Evolutionary conservation across 2,797 vertebrate genomes (phyloP).

Genomic region (Mus minutoides): DNA sequence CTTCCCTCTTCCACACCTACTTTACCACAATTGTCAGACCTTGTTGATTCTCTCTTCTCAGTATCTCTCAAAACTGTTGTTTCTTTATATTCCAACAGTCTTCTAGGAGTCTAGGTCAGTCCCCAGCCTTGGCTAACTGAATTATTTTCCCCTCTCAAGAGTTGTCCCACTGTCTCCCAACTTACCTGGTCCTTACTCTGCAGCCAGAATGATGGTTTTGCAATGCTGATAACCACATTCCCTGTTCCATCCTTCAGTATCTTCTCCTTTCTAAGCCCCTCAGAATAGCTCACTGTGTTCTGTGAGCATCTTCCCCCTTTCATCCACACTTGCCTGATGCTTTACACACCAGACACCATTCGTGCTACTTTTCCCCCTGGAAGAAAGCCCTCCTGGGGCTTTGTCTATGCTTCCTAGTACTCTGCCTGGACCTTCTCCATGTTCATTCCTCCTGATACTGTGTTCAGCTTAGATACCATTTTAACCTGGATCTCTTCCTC

Average conservation of each 20-base stretch:
- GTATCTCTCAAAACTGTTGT: not conserved
- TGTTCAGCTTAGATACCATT: not conserved
- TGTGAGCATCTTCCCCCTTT: not conserved
- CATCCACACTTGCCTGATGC: not conserved
- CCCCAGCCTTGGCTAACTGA: not conserved
- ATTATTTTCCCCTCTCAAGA: not conserved
- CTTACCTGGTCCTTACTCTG: not conserved
- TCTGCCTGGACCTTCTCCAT: not conserved
- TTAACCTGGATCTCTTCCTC: not conserved
- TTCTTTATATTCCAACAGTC: not conserved
- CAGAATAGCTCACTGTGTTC: not conserved
- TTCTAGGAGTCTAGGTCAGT: not conserved
- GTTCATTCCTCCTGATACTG: not conserved
- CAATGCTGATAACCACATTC: not conserved
- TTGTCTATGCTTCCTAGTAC: not conserved
- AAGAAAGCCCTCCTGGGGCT: not conserved
- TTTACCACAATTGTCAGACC: not conserved
- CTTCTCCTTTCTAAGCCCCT: not conserved
- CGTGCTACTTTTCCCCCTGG: not conserved
- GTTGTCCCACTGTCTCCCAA: not conserved
- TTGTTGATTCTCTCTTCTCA: not conserved
- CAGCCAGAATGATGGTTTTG: not conserved
- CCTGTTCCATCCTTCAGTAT: not conserved
- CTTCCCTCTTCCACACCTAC: not conserved
- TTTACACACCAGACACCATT: not conserved